Base-by-base conservation (phyloP, 2,888 invertebrate genomes). In the Aphidius colemani region DNA sequence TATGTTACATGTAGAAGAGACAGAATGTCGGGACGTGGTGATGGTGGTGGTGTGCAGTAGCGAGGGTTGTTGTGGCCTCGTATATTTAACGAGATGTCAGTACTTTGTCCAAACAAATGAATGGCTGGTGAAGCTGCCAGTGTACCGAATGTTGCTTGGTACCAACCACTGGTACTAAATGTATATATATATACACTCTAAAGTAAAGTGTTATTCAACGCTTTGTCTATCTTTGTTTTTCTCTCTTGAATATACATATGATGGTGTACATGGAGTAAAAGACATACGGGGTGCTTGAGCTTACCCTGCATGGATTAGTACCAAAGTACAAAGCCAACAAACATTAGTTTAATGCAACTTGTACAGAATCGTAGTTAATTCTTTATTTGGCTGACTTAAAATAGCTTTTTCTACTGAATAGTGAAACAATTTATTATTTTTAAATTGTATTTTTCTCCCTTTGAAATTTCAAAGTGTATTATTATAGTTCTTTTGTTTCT, bases 101-200 rank as follows among this genome's bases (percentile, higher is more conserved):
- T 78, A 78, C 75, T 78, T 77, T 75, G 78, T 78, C 77, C 69
- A 71, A 74, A 71, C 70, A 72, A 74, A 78, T 74, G 75, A 74
- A 77, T 76, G 73, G 71, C 71, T 66, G 65, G 69, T 69, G 65
- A 65, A 68, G 65, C 69, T 68, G 60, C 65, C 64, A 67, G 70
- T 13, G 50, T 64, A 63, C 69, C 71, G 75, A 72, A 74, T 71
- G 72, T 66, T 70, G 67, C 67, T 63, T 62, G 65, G 63, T 69
- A 68, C 63, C 53, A 63, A 56, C 11, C 55, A 30, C 30, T 30
- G 30, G 30, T 30, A 30, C 30, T 30, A 30, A 30, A 30, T 30
- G 72, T 67, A 63, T 67, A 67, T 68, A 64, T 69, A 43, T 44
- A 13, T 13, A 57, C 46, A 39, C 46, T 7, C 57, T 11, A 13